Evolutionary conservation across 2,113 vertebrate species (phyloP), one percentile per base, ranked within the genome.

Genomic region (Acrocephalus kingi): DNA sequence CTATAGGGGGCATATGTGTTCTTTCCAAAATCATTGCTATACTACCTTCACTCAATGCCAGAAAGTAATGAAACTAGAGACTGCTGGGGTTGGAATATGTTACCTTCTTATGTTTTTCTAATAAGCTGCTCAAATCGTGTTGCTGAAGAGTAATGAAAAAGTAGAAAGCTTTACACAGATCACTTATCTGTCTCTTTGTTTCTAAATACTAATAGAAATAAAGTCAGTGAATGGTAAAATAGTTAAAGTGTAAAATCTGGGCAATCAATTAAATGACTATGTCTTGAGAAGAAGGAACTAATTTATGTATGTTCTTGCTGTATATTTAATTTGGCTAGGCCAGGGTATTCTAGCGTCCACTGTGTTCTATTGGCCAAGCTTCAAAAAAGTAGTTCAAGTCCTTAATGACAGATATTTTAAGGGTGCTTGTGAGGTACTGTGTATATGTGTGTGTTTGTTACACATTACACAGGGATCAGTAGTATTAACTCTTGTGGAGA

Each of bases 81-180:
- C 52, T 75, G 27, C 43, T 64, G 49, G 43, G 46, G 6, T 83
- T 96, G 90, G 89, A 96, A 88, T 94, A 46, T 89, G 52, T 96
- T 95, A 30, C 82, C 75, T 94, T 92, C 77, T 96, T 95, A 91
- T 97, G 95, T 88, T 97, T 97, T 97, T 97, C 83, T 88, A 95
- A 96, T 97, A 94, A 96, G 25, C 63, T 91, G n/a, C 24, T 94
- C 66, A 91, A 80, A 87, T 83, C 52, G 35, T 90, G 72, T 68
- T 94, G 85, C 72, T 95, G 92, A 92, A 93, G 74, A 92, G 80
- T 72, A 96, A 93, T 95, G 92, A 96, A 95, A 94, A 76, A 87
- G 75, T 92, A 86, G 76, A 94, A 92, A 90, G 66, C 37, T 93
- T 97, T 97, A 95, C 86, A 90, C 91, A 97, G 93, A 80, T 96